Evolutionary conservation across 2,797 vertebrate genomes (phyloP).

Genomic region (Eospalax fontanierii): DNA sequence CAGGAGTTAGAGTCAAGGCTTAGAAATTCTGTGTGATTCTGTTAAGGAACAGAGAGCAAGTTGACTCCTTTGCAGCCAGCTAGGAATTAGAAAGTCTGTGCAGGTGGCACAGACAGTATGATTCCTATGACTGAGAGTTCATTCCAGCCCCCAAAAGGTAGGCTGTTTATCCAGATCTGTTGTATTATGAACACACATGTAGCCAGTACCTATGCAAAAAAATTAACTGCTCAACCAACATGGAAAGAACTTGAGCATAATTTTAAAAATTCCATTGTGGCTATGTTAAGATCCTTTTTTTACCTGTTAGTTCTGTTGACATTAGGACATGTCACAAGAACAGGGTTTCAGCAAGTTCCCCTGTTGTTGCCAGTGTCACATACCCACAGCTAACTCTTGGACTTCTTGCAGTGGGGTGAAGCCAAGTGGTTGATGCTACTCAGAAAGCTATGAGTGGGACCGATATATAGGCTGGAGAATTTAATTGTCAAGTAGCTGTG

Average conservation of each 20-base stretch:
- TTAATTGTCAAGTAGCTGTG: background rate
- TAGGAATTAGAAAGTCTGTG: background rate
- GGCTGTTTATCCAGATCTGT: background rate
- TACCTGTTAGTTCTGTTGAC: background rate
- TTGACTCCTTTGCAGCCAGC: background rate
- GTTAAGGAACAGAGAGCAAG: background rate
- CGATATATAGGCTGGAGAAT: background rate
- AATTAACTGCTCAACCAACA: background rate
- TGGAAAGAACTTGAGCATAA: background rate
- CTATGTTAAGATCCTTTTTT: background rate
- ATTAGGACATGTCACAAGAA: background rate
- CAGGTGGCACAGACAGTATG: background rate
- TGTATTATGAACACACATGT: background rate
- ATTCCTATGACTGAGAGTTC: background rate
- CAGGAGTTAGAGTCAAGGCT: background rate
- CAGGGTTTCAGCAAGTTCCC: background rate
- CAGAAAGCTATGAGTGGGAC: background rate
- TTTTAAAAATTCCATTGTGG: background rate
- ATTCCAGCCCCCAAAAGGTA: background rate
- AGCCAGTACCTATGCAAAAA: background rate
- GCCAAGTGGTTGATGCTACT: background rate
- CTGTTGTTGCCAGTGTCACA: rapidly evolving
- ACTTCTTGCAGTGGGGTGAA: background rate
- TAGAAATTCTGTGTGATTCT: background rate
- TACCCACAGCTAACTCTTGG: background rate